Evolutionary conservation across 2,113 vertebrate species (phyloP).

Genomic region (Bos taurus): DNA sequence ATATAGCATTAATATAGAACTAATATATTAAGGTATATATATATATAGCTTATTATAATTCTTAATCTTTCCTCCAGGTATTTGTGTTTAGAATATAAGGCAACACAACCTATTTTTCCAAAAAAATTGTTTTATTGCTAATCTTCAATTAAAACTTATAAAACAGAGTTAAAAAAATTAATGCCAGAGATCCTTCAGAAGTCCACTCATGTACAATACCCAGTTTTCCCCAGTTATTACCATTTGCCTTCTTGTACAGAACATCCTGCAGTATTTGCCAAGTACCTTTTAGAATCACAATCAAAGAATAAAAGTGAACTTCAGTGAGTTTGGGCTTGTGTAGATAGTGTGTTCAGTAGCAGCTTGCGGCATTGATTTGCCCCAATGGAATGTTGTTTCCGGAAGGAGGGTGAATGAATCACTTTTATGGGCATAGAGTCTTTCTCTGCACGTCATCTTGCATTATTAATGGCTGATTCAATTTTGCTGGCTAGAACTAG

Average conservation of each 20-base stretch:
- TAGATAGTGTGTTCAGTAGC: not conserved
- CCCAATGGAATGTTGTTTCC: constrained; percentile 51
- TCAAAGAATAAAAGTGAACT: constrained; percentile 16
- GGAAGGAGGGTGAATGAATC: constrained; percentile 59
- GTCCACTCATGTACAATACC: not conserved
- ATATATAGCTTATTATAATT: not conserved
- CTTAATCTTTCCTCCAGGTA: not conserved
- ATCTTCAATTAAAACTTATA: constrained; percentile 16
- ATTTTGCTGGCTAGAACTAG: constrained; percentile 54
- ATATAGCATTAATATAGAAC: not conserved
- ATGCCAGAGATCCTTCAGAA: constrained; percentile 7
- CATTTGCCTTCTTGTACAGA: constrained; percentile 34
- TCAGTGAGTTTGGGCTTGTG: constrained; percentile 34
- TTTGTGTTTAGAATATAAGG: constrained; percentile 5
- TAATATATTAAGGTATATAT: not conserved
- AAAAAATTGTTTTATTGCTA: not conserved
- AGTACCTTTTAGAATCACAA: constrained; percentile 52
- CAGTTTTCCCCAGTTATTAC: constrained; percentile 41
- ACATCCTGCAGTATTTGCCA: constrained; percentile 56
- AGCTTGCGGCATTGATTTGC: constrained; percentile 20
- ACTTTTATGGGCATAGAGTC: constrained; percentile 36
- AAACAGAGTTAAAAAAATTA: constrained; percentile 17
- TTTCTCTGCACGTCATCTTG: constrained; percentile 55
- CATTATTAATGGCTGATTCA: constrained; percentile 68
- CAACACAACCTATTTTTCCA: not conserved